phyloP scores from a whole-genome alignment of 1,140 invertebrate genomes.

The Platorchestia sp. region DNA sequence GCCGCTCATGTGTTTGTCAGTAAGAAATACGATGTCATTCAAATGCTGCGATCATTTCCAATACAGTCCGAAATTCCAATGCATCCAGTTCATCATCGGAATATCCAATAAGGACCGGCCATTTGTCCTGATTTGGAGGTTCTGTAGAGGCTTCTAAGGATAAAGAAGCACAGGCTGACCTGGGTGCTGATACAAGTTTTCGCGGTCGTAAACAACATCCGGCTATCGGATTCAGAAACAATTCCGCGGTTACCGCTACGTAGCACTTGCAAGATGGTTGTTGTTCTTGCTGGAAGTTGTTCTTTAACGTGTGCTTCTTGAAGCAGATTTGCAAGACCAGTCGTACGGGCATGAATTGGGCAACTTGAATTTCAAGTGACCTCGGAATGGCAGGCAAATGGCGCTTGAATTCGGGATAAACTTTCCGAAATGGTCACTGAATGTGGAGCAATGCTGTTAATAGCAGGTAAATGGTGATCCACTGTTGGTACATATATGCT shows the following conservation, averaged over 20 bases:
- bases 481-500: not conserved
- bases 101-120: not conserved
- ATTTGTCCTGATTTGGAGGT: constrained; percentile 2
- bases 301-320: not conserved
- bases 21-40: not conserved
- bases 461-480: not conserved
- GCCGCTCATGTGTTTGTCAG: not conserved
- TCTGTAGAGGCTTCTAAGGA: not conserved
- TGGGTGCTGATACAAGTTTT: not conserved
- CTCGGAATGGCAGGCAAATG: not conserved
- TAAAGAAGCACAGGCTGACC: not conserved
- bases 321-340: not conserved
- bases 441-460: not conserved
- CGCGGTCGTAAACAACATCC: not conserved
- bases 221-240: not conserved
- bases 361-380: not conserved
- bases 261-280: not conserved
- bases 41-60: constrained; percentile 12
- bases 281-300: not conserved
- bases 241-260: not conserved
- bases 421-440: not conserved
- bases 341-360: not conserved
- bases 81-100: constrained; percentile 14
- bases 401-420: not conserved
- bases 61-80: constrained; percentile 2